phyloP scores from a whole-genome alignment of 2,113 vertebrate species.

The Nannospalax galili region DNA sequence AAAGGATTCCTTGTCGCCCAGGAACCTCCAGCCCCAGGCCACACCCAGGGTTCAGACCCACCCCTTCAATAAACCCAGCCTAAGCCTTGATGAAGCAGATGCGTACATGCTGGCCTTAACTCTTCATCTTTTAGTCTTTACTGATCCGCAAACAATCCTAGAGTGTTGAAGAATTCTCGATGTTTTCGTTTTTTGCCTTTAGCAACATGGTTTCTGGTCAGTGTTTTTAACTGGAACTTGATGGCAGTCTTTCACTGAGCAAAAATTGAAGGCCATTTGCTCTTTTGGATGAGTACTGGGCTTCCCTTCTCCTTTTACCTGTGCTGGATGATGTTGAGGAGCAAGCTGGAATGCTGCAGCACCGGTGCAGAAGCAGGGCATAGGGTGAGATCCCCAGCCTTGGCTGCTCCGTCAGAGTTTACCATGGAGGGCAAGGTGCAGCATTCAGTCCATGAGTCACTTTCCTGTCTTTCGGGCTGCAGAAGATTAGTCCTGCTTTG shows the following conservation, averaged over 20 bases:
- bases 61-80: not conserved
- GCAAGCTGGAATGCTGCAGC: not conserved
- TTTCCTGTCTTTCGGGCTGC: not conserved
- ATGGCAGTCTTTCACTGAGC: conserved; percentile 27
- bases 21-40: not conserved
- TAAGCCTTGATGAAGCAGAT: not conserved
- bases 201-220: conserved; percentile 21
- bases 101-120: not conserved
- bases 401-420: not conserved
- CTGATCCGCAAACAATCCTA: not conserved
- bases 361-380: not conserved
- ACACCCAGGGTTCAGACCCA: not conserved
- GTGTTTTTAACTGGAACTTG: conserved; percentile 2
- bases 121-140: conserved; percentile 43
- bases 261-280: conserved; percentile 18
- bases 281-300: not conserved
- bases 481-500: conserved; percentile 68
- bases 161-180: conserved; percentile 30
- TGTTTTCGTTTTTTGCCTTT: conserved; percentile 19
- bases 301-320: conserved; percentile 68
- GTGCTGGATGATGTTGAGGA: conserved; percentile 55
- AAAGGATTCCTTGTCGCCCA: not conserved
- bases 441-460: conserved; percentile 24
- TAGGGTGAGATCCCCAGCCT: conserved; percentile 31
- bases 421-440: conserved; percentile 55